These are phyloP conservation scores for Mantis religiosa DNA, from an alignment of 2,888 invertebrate species.

Conservation along the genomic window DNA sequence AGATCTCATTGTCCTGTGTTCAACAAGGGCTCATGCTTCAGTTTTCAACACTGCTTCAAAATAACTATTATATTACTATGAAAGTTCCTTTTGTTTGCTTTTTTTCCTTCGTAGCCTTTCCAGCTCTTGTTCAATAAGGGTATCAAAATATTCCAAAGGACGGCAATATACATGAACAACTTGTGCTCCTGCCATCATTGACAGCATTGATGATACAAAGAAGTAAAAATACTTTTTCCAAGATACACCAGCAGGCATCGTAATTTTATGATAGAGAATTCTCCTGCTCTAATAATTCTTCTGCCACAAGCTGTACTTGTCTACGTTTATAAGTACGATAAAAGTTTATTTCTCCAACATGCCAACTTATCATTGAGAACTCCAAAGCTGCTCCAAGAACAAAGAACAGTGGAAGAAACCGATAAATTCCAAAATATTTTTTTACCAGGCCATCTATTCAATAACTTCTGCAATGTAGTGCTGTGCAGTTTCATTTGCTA, in stretches of 20 bases:
- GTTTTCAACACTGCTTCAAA: no score
- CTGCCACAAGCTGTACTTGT: conserved; percentile 63
- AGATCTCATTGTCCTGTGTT: no score
- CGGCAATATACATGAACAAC: conserved; percentile 71
- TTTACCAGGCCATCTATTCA: conserved; percentile 79
- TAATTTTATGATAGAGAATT: not conserved
- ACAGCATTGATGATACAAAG: conserved; percentile 57
- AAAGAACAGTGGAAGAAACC: conserved; percentile 84
- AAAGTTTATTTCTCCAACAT: conserved; percentile 78
- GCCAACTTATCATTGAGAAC: conserved; percentile 92
- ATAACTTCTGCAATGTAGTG: conserved; percentile 43
- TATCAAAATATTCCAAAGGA: conserved; percentile 68
- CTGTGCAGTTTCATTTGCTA: conserved; percentile 31
- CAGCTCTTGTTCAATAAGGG: conserved; percentile 60
- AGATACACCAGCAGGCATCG: conserved; percentile 74
- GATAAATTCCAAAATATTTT: conserved; percentile 72
- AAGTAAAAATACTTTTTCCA: conserved; percentile 70
- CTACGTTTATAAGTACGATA: conserved; percentile 70
- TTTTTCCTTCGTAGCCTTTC: conserved; percentile 38
- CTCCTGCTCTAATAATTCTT: conserved; percentile 47
- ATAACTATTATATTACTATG: not conserved
- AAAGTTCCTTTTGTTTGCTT: not conserved
- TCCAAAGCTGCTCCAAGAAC: conserved; percentile 76
- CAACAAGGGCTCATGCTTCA: no score
- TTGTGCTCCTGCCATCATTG: conserved; percentile 79